Evolutionary conservation across 1,140 invertebrate genomes (phyloP).

Genomic region (Drosophila ananassae): DNA sequence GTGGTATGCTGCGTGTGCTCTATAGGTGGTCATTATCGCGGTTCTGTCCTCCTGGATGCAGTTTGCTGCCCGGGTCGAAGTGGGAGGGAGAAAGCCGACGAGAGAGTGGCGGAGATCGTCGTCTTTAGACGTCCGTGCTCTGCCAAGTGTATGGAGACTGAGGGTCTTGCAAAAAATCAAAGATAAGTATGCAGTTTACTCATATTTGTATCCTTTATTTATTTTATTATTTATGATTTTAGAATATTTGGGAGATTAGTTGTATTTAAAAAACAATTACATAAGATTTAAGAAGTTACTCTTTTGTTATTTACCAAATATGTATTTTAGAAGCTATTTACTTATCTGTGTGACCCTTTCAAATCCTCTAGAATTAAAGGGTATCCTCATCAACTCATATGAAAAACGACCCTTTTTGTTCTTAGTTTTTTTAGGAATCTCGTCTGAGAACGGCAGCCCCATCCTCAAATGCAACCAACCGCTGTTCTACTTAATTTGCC

Average conservation of each 20-base stretch:
- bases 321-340: too few species aligned
- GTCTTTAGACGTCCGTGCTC: conserved; percentile 8
- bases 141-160: not conserved
- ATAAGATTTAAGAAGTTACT: too few species aligned
- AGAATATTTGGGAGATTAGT: too few species aligned
- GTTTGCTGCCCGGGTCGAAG: conserved; percentile 17
- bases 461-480: conserved; percentile 49
- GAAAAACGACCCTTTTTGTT: conserved; percentile 14
- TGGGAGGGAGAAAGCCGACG: conserved; percentile 36
- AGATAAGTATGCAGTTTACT: too few species aligned
- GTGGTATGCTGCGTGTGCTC: conserved; percentile 63
- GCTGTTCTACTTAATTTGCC: conserved; percentile 80
- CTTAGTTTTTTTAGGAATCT: conserved; percentile 39
- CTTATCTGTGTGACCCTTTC: not conserved
- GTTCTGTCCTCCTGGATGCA: conserved; percentile 41
- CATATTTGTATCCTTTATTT: not conserved
- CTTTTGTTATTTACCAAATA: too few species aligned
- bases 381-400: conserved; percentile 16
- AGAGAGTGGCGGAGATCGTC: conserved; percentile 24
- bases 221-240: not conserved
- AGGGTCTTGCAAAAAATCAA: not conserved
- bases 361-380: conserved; percentile 3
- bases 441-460: conserved; percentile 40
- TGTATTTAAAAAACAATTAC: too few species aligned
- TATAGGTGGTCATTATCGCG: conserved; percentile 82